Base-by-base conservation (phyloP, 2,888 invertebrate genomes). In the Tetragonisca angustula region DNA sequence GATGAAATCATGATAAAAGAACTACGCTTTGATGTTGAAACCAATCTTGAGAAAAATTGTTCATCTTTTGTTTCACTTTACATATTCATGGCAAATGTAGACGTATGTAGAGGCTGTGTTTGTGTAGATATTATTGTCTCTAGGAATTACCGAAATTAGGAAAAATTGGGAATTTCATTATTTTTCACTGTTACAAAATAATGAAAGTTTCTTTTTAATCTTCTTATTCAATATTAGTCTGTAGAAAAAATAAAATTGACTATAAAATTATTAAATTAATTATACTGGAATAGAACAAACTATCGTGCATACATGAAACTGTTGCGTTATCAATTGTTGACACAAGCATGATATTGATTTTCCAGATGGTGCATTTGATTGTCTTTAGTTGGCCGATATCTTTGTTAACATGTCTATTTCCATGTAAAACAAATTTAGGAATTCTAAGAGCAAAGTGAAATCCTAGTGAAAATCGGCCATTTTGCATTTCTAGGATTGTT, bases 251-350 rank as follows among this genome's bases (percentile, higher is more conserved):
- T 32, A 32, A 32, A 32, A 32, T 32, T 32, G 32, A 32, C 32
- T 32, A 32, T 32, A 4, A 32, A 32, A 32, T 32, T 32, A 32
- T 32, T 32, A 32, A 32, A 32, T 32, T 32, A 32, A 32, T 32
- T 32, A 32, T 32, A 32, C 4, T 32, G 32, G 32, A 32, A 32
- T 32, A 32, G 4, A 32, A 32, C 32, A 32, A 32, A 32, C 4
- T 4, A 50, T 32, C 9, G 21, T 32, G 9, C 54, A 6, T 43
- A 43, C 11, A 27, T 70, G 17, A 59, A 69, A 59, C 24, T 64
- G 49, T 54, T 43, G 27, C 65, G 69, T 43, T 71, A 85, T 86
- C 79, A 19, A n/a, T 21, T 43, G 59, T 4, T 72, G 74, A 75
- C 68, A 86, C 76, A 81, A 84, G 61, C 49, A 43, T 24, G 17